These are phyloP conservation scores for Aplysina aerophoba DNA, from an alignment of 37 sponge, comb jelly and placozoan species.

Conservation along the genomic window DNA sequence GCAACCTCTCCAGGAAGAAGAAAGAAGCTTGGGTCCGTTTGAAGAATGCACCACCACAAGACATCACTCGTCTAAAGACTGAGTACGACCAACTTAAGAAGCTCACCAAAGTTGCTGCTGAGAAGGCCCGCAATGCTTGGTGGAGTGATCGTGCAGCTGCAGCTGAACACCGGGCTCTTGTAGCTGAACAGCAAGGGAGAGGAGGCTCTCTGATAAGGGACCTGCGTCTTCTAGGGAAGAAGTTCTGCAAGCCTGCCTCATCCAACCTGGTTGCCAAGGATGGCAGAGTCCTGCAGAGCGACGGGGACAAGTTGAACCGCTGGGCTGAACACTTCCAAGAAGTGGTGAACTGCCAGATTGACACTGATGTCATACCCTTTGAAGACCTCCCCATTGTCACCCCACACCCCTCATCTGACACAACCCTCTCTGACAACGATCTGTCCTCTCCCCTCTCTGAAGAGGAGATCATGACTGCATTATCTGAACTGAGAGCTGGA, in stretches of 20 bases:
- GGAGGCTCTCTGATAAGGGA: conserved; percentile 23
- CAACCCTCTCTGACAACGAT: neutral
- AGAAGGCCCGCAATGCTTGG: conserved; percentile 7
- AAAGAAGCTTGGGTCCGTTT: neutral
- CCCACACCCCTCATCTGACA: neutral
- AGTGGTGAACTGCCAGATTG: neutral
- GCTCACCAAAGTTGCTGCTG: conserved; percentile 1
- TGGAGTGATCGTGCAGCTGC: conserved; percentile 20
- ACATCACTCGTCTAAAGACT: neutral
- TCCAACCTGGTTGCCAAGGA: neutral
- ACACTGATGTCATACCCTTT: neutral
- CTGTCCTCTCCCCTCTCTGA: neutral
- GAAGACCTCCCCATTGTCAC: neutral
- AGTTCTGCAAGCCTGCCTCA: neutral
- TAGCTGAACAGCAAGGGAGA: neutral
- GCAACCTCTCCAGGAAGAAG: conserved; percentile 20
- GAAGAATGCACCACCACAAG: conserved; percentile 11
- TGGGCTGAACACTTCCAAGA: conserved; percentile 13
- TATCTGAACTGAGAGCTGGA: neutral
- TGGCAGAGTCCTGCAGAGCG: neutral
- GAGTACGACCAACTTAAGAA: neutral
- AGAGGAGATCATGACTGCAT: neutral
- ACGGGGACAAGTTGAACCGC: neutral
- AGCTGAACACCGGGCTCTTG: neutral
- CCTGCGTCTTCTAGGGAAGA: neutral